Evolutionary conservation across 2,888 invertebrate species (phyloP), one percentile per base, ranked within the genome.

Genomic region (Acanthoscelides obtectus): DNA sequence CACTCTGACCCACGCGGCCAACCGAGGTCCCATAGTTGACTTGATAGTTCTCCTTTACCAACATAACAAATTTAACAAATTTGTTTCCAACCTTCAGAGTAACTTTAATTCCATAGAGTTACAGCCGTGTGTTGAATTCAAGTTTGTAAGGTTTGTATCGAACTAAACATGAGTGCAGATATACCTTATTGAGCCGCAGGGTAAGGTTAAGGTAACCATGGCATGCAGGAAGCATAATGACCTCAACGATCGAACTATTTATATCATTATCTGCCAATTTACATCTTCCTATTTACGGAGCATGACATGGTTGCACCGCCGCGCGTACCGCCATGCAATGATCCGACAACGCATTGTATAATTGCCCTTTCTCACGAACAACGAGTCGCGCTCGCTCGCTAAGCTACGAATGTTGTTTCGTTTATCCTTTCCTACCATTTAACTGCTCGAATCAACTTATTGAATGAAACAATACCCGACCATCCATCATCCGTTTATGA

Each of bases 401-500:
- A n/a, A n/a, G 8, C 45, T 45, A 45, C 45, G 45, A 45, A 45
- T 45, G 45, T 45, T 45, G 45, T 45, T 45, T 45, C 45, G 45
- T 45, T 45, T 45, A 45, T 45, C 45, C 45, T 45, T 45, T 45
- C 25, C 45, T 45, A 45, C 45, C 45, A 45, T 70, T 45, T 45
- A 45, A 45, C 45, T 45, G 45, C 45, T 45, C 45, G 45, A 45
- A 45, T 45, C 45, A 45, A 45, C 71, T 70, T 70, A 72, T 72
- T 73, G 72, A 73, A 77, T 71, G 71, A 76, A 75, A 79, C 78
- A 79, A 79, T 77, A 74, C 70, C 73, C 75, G 77, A 72, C 79
- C 77, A 84, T 84, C 82, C 81, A 83, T 84, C 84, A 83, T 83
- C 83, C 79, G 81, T 82, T 83, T 83, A 81, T 81, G 81, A 82